Evolutionary conservation across 2,113 vertebrate species (phyloP).

Genomic region (Heloderma charlesbogerti): DNA sequence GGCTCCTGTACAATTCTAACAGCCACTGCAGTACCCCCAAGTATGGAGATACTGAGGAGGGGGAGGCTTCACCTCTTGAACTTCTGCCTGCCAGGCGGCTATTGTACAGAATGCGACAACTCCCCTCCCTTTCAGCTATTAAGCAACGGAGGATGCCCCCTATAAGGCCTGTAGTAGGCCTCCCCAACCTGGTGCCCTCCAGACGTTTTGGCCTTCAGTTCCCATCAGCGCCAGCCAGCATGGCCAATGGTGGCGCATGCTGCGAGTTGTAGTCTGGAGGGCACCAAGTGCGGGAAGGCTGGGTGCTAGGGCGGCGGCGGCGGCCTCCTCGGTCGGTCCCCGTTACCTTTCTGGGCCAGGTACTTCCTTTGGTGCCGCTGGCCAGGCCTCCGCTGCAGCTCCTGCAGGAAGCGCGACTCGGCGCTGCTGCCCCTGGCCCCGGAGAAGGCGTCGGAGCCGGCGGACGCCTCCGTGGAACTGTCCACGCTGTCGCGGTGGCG

Average conservation of each 20-base stretch:
- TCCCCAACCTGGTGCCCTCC: too few species aligned
- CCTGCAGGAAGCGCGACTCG: slow-evolving; percentile 81
- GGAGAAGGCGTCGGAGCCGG: slow-evolving; percentile 83
- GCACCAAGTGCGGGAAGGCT: neutral
- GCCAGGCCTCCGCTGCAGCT: slow-evolving; percentile 86
- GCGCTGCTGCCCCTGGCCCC: slow-evolving; percentile 78
- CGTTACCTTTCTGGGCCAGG: slow-evolving; percentile 90
- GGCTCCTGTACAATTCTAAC: neutral
- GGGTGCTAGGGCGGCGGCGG: neutral
- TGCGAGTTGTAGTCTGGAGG: too few species aligned
- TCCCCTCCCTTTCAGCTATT: too few species aligned
- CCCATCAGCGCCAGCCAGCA: too few species aligned
- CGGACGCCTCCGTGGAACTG: slow-evolving; percentile 91
- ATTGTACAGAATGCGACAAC: neutral
- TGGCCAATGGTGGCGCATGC: too few species aligned
- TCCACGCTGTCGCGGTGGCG: slow-evolving; percentile 83
- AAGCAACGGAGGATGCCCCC: too few species aligned
- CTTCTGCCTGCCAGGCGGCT: neutral
- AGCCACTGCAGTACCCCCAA: neutral
- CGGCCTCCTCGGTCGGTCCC: neutral
- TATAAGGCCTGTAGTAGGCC: too few species aligned
- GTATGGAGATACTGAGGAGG: neutral
- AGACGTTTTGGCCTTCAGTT: too few species aligned
- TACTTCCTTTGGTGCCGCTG: slow-evolving; percentile 85
- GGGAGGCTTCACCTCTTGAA: neutral